Evolutionary conservation across 2,797 vertebrate genomes (phyloP).

Genomic region (Vireo griseus): DNA sequence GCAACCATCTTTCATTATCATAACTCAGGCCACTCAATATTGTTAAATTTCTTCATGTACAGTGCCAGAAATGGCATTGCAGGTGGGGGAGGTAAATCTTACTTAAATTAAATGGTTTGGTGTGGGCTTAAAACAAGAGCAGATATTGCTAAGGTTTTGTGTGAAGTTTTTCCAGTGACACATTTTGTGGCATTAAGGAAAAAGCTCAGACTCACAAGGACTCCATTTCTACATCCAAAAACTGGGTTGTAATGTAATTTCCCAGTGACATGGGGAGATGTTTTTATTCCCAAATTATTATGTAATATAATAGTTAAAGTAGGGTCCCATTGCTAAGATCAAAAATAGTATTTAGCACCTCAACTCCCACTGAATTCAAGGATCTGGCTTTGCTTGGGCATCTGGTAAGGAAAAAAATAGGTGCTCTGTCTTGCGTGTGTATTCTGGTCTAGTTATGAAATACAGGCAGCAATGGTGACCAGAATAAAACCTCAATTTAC

Average conservation of each 20-base stretch:
- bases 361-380: neutral
- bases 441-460: neutral
- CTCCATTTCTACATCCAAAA: neutral
- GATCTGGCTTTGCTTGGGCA: neutral
- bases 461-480: neutral
- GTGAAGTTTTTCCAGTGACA: conserved; percentile 19
- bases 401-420: neutral
- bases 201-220: neutral
- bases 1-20: conserved; percentile 50
- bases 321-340: neutral
- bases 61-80: conserved; percentile 48
- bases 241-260: neutral
- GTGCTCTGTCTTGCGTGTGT: neutral
- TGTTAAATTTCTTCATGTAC: conserved; percentile 49
- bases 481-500: neutral
- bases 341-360: neutral
- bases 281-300: neutral
- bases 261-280: neutral
- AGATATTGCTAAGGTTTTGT: neutral
- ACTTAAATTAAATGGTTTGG: conserved; percentile 55
- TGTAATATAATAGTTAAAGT: neutral
- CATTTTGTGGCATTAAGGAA: neutral
- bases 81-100: conserved; percentile 59
- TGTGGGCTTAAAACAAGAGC: conserved; percentile 11
- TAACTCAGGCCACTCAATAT: conserved; percentile 33